Base-by-base conservation (phyloP, 1,140 invertebrate genomes). In the Matsumurasca onukii region DNA sequence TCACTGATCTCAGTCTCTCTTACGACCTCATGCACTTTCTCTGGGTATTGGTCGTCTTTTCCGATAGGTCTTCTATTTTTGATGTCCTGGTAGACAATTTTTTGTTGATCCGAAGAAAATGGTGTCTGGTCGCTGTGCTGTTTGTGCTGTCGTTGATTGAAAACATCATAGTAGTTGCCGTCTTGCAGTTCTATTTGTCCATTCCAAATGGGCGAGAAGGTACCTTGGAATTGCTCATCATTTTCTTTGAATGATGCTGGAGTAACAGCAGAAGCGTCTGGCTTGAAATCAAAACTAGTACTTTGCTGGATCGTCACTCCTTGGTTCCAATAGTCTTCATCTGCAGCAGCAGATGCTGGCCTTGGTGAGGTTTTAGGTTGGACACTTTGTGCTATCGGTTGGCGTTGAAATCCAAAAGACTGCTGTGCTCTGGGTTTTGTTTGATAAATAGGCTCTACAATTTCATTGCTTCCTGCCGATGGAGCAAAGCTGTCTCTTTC, bases 251-350 rank as follows among this genome's bases (percentile, higher is more conserved):
- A 45, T 27, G 34, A 62, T 27, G 66, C 39, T 52, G 52, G 65
- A 52, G 66, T 67, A 9, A 70, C 55, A 13, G 70, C 51, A n/a
- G 61, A 68, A n/a, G 39, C 20, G 24, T 73, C 72, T 1, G 73
- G 29, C 12, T 64, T 68, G 12, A 72, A 69, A n/a, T 74, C 74
- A 49, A 70, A 74, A 52, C 74, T 68, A 27, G 74, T 71, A 63
- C 74, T 75, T 62, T 75, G 74, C 63, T 75, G 74, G 24, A 75
- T 71, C 0, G 74, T 74, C 0, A 75, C 74, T 1, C 67, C 71
- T 55, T 75, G 71, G 31, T 73, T 75, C 73, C 73, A 75, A 31
- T 71, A 75, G 31, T 71, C 71, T 52, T 70, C 65, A 61, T 57
- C 55, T 24, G 20, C 45, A 1, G 45, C 49, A 2, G 39, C 3